Evolutionary conservation across 2,797 vertebrate genomes (phyloP).

Genomic region (Microchirus variegatus): DNA sequence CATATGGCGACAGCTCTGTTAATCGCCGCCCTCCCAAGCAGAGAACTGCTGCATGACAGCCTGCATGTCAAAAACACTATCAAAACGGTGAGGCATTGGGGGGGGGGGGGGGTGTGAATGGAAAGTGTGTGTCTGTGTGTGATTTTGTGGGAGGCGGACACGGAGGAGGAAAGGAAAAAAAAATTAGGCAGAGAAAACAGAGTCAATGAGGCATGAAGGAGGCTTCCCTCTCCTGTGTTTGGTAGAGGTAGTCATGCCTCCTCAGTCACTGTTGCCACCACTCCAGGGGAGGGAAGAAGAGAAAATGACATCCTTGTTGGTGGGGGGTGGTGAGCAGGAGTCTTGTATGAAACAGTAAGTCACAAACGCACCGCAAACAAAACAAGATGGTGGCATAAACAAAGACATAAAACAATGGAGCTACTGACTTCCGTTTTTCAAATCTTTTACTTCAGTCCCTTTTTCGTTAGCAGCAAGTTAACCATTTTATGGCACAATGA

Average conservation of each 20-base stretch:
- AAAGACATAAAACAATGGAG: too few relatives aligned
- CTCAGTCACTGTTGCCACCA: constrained; percentile 48
- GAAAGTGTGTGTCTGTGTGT: constrained; percentile 5
- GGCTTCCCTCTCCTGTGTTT: constrained; percentile 69
- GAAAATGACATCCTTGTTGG: too few relatives aligned
- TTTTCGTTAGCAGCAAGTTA: too few relatives aligned
- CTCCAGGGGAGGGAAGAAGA: constrained; percentile 7
- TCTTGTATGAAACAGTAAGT: not conserved
- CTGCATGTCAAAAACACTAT: constrained; percentile 67
- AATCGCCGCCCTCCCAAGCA: constrained; percentile 67
- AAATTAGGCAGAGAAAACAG: constrained; percentile 83
- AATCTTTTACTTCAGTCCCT: too few relatives aligned
- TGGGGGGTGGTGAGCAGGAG: constrained; percentile 20
- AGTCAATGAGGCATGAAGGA: constrained; percentile 84
- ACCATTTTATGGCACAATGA: too few relatives aligned
- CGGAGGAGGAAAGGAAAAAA: constrained; percentile 58
- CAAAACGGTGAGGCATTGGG: constrained; percentile 57
- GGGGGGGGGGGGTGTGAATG: constrained; percentile 31
- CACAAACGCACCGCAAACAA: too few relatives aligned
- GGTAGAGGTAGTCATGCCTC: constrained; percentile 43
- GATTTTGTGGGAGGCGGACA: constrained; percentile 31
- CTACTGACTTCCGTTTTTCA: too few relatives aligned
- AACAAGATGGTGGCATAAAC: too few relatives aligned
- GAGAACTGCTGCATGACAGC: constrained; percentile 71
- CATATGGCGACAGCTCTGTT: constrained; percentile 71